phyloP scores from a whole-genome alignment of 2,113 vertebrate species.

The Opisthocomus hoazin region DNA sequence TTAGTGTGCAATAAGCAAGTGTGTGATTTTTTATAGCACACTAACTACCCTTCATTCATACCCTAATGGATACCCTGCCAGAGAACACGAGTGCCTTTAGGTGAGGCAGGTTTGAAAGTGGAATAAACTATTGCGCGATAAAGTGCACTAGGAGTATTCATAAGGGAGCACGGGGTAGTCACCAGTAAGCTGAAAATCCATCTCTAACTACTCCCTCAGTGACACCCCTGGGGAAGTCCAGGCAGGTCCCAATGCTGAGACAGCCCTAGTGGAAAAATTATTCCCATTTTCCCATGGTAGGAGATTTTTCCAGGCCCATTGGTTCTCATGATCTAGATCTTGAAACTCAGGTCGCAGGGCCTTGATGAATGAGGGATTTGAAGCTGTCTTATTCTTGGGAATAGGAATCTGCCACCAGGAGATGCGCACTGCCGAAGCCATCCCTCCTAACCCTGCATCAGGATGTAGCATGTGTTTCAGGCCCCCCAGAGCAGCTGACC shows the following conservation, averaged over 20 bases:
- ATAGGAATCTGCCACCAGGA: background rate
- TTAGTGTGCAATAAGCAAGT: constrained; percentile 61
- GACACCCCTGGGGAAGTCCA: background rate
- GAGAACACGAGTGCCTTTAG: constrained; percentile 52
- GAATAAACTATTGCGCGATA: constrained; percentile 36
- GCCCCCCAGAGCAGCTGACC: background rate
- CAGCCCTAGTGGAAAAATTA: background rate
- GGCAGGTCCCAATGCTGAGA: background rate
- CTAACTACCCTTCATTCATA: constrained; percentile 50
- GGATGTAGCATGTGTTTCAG: background rate
- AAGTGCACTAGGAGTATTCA: background rate
- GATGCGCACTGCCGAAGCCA: background rate
- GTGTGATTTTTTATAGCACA: constrained; percentile 57
- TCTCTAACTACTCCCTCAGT: background rate
- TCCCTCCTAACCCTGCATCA: background rate
- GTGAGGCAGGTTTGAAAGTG: constrained; percentile 39
- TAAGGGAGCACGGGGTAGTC: background rate
- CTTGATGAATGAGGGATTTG: background rate
- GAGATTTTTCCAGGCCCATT: background rate
- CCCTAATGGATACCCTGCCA: constrained; percentile 53
- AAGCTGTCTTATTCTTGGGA: background rate
- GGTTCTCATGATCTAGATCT: rapidly evolving
- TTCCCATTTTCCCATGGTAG: background rate
- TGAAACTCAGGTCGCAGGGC: background rate
- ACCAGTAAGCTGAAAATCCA: background rate